A percentile compares a stretch with the other conserved stretches of the same genome.
Evolutionary conservation across 2,888 invertebrate genomes (phyloP).

Genomic region (Drosophila kambysellisi): DNA sequence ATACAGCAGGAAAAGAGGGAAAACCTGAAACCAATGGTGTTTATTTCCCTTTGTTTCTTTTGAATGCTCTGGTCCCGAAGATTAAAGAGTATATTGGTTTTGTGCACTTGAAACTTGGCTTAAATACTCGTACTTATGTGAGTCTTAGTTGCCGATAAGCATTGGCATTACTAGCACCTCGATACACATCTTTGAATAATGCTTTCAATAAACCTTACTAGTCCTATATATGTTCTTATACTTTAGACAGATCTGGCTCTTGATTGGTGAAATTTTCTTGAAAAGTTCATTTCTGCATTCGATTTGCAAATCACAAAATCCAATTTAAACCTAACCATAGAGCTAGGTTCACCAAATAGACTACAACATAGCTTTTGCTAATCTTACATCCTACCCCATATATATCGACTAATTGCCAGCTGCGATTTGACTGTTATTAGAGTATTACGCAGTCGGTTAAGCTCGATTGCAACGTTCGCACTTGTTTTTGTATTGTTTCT

Average conservation of each 20-base stretch:
- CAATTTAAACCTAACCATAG: not conserved
- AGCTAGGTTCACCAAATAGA: not conserved
- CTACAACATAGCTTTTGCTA: not conserved
- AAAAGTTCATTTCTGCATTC: not conserved
- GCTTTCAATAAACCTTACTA: not conserved
- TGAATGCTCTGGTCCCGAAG: not conserved
- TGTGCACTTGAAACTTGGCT: not conserved
- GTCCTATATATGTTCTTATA: not conserved
- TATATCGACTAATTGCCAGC: not conserved
- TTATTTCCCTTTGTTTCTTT: constrained; percentile 43
- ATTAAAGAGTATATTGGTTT: not conserved
- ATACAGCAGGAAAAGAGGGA: constrained; percentile 9
- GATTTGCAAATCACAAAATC: not conserved
- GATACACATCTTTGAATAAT: not conserved
- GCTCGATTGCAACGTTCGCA: not conserved
- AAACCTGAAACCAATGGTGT: constrained; percentile 63
- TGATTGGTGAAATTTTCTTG: not conserved
- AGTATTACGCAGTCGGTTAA: not conserved
- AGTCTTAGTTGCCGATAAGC: not conserved
- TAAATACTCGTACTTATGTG: not conserved
- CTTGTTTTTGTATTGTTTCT: constrained; percentile 51
- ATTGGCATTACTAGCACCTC: not conserved
- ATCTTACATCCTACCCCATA: not conserved
- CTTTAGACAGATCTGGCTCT: not conserved
- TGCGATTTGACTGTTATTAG: not conserved